A percentile compares a stretch with the other conserved stretches of the same genome.
These are phyloP conservation scores for Protonibea diacanthus DNA, from an alignment of 2,797 vertebrate genomes.

Conservation along the genomic window DNA sequence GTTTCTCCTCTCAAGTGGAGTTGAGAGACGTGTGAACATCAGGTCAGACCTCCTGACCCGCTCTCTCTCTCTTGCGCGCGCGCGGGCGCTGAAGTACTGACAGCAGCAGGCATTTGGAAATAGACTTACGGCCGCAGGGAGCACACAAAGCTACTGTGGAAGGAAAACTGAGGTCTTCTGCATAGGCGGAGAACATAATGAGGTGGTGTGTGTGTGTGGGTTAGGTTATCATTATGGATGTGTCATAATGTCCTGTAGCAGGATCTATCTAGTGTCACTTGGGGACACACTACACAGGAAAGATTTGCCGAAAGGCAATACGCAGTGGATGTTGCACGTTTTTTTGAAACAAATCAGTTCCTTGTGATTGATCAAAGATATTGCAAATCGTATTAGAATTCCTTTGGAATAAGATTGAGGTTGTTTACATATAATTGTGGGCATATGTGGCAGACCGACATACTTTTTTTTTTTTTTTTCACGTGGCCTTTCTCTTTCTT, in stretches of 20 bases:
- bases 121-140: constrained; percentile 40
- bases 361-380: constrained; percentile 34
- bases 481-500: constrained; percentile 20
- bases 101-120: constrained; percentile 61
- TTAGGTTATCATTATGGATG: constrained; percentile 63
- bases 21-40: constrained; percentile 63
- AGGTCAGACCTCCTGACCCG: constrained; percentile 64
- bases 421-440: constrained; percentile 47
- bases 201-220: constrained; percentile 49
- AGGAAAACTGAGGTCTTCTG: constrained; percentile 54
- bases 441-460: constrained; percentile 55
- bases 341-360: constrained; percentile 42
- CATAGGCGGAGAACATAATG: constrained; percentile 55
- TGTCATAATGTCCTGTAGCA: constrained; percentile 50
- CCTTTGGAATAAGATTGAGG: constrained; percentile 44
- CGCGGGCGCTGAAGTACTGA: constrained; percentile 35
- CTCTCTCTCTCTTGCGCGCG: constrained; percentile 15
- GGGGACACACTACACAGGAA: constrained; percentile 38
- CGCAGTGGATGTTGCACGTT: constrained; percentile 8
- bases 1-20: constrained; percentile 68
- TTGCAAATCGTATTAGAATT: constrained; percentile 36
- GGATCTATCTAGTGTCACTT: constrained; percentile 46
- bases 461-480: constrained; percentile 11
- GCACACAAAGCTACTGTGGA: constrained; percentile 43
- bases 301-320: constrained; percentile 20